Base-by-base conservation (phyloP, 2,113 vertebrate genomes). In the Synchiropus splendidus region DNA sequence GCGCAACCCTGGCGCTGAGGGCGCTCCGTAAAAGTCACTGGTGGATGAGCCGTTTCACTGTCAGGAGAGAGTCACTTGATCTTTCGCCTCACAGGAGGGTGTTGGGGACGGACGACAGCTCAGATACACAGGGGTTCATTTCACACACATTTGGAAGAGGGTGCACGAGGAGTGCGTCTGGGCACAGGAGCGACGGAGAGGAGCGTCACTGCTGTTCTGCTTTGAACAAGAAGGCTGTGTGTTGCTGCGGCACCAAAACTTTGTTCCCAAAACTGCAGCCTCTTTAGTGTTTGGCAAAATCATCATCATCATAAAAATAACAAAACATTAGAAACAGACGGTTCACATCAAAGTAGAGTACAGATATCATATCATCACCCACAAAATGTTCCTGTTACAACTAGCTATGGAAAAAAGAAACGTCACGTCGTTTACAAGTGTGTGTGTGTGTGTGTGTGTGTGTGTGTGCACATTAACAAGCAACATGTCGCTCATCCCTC, bases 361-460 rank as follows among this genome's bases (percentile, higher is more conserved):
- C 78, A 83, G 73, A 70, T 62, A 67, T 59, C 63, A 80, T 68
- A 72, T 68, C 62, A 70, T 74, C 55, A 81, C 72, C 78, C 82
- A 92, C 89, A 90, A 86, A 88, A 86, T 75, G 75, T 84, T 89
- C 87, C 89, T 91, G 90, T 92, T 92, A 90, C 87, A 74, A 90
- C 89, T 90, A 92, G 83, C 89, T 89, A 91, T 60, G 70, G 74
- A 76, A 74, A 77, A 65, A 58, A 16, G 54, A 88, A 89, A 87
- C 85, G 83, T 87, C 88, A 88, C 79, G 83, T 67, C 72, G 76
- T 70, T 58, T 62, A 75, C 59, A 53, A 59, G 16, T 31, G 45
- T 54, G 51, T 59, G 49, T 49, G 16, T 47, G 38, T 37, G 12
- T 4, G 16, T 17, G 41, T 35, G 34, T 47, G 27, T 62, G 32